A percentile compares a stretch with the other conserved stretches of the same genome.
These are phyloP conservation scores for Ceratoteleas bidentatus DNA, from an alignment of 1,140 invertebrate genomes.

Conservation along the genomic window DNA sequence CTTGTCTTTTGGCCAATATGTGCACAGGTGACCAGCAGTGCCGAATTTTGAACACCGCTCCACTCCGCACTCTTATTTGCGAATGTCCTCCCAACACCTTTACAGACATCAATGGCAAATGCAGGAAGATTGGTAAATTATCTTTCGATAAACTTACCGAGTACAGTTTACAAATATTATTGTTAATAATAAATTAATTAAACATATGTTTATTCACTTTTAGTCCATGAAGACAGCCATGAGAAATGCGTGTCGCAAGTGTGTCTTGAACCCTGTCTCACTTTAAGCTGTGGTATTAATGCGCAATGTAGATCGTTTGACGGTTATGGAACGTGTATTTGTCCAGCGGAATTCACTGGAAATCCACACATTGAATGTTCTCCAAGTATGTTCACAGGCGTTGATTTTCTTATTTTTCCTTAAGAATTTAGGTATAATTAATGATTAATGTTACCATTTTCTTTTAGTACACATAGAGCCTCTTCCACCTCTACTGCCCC, in stretches of 20 bases:
- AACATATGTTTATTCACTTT: constrained; percentile 1
- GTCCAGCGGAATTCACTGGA: constrained; percentile 89
- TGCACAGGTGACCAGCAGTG: constrained; percentile 90
- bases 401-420: neutral
- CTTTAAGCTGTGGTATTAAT: constrained; percentile 90
- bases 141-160: neutral
- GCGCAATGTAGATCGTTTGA: constrained; percentile 89
- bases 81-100: constrained; percentile 89
- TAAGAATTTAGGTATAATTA: neutral
- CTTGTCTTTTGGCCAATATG: constrained; percentile 86
- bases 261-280: constrained; percentile 90
- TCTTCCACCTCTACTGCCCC: constrained; percentile 80
- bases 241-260: constrained; percentile 88
- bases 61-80: constrained; percentile 90
- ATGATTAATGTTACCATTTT: constrained; percentile 14
- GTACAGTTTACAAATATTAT: neutral
- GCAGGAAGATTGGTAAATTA: constrained; percentile 82
- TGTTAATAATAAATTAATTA: neutral
- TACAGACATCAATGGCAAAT: constrained; percentile 84
- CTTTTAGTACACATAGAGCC: constrained; percentile 81
- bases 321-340: constrained; percentile 89
- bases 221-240: constrained; percentile 84
- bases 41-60: constrained; percentile 88
- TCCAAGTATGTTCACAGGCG: constrained; percentile 78
- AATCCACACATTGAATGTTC: constrained; percentile 92